phyloP scores from a whole-genome alignment of 2,797 vertebrate genomes.

The Rachycentron canadum region DNA sequence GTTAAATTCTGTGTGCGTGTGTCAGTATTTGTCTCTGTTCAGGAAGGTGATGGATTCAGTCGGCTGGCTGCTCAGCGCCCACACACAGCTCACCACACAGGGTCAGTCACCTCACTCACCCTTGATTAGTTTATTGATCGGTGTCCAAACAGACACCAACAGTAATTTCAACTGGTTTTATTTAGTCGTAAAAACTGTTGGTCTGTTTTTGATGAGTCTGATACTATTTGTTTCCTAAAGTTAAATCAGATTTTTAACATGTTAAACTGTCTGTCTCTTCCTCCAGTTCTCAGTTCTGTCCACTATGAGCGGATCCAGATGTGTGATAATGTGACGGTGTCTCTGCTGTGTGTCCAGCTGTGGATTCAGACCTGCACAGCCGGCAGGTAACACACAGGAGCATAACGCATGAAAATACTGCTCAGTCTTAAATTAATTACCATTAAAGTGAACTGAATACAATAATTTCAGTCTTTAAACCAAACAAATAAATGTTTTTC shows the following conservation, averaged over 20 bases:
- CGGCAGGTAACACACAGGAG: constrained; percentile 83
- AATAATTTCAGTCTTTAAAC: too few species aligned
- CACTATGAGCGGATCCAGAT: constrained; percentile 90
- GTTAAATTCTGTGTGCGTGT: neutral
- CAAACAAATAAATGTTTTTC: neutral
- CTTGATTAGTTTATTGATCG: neutral
- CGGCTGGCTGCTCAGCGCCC: constrained; percentile 86
- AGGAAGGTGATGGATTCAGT: constrained; percentile 89
- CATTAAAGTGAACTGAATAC: too few species aligned
- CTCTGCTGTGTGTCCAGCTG: constrained; percentile 84
- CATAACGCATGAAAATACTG: too few species aligned
- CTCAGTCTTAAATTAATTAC: too few species aligned
- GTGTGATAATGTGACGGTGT: constrained; percentile 88
- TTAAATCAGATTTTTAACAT: neutral
- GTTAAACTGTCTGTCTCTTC: neutral
- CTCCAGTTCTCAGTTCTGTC: constrained; percentile 88
- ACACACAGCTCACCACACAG: constrained; percentile 83
- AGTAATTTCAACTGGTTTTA: neutral
- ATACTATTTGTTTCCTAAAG: too few species aligned
- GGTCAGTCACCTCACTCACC: constrained; percentile 38
- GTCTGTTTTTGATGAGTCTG: neutral
- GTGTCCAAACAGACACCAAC: neutral
- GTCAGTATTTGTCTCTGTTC: constrained; percentile 87
- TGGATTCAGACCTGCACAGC: constrained; percentile 86
- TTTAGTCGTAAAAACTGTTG: neutral